phyloP scores from a whole-genome alignment of 2,113 vertebrate genomes.

The Crotophaga sulcirostris region DNA sequence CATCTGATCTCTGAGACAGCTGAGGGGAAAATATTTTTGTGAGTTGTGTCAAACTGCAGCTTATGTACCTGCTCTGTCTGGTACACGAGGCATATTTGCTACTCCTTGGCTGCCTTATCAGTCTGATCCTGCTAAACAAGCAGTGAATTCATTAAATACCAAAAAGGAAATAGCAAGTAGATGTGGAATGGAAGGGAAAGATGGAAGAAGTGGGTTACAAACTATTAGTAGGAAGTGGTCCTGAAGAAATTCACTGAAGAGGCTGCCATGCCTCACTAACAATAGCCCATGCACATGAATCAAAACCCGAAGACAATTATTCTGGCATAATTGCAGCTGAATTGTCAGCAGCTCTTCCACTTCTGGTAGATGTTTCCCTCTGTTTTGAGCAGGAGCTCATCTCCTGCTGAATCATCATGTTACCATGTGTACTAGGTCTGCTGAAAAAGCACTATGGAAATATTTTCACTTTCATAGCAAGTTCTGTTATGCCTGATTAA shows the following conservation, averaged over 20 bases:
- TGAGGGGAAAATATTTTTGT: not conserved
- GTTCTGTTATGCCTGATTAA: not conserved
- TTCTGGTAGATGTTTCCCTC: not conserved
- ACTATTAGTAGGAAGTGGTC: not conserved
- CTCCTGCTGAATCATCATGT: not conserved
- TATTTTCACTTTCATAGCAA: not conserved
- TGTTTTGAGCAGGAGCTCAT: not conserved
- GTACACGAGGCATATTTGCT: not conserved
- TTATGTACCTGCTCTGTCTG: not conserved
- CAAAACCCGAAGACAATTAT: not conserved
- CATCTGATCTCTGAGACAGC: not conserved
- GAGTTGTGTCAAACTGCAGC: not conserved
- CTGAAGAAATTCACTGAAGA: not conserved
- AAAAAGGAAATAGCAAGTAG: not conserved
- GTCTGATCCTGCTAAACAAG: not conserved
- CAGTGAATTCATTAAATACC: not conserved
- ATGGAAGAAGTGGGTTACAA: not conserved
- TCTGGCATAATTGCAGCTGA: not conserved
- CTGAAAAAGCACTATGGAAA: conserved; percentile 29
- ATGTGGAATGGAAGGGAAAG: not conserved
- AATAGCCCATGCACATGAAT: not conserved
- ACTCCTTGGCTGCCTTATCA: not conserved
- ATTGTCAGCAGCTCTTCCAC: not conserved
- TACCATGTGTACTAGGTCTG: not conserved
- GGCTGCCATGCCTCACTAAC: not conserved